Base-by-base conservation (phyloP, 1,140 invertebrate genomes). In the Zaprionus vittiger region DNA sequence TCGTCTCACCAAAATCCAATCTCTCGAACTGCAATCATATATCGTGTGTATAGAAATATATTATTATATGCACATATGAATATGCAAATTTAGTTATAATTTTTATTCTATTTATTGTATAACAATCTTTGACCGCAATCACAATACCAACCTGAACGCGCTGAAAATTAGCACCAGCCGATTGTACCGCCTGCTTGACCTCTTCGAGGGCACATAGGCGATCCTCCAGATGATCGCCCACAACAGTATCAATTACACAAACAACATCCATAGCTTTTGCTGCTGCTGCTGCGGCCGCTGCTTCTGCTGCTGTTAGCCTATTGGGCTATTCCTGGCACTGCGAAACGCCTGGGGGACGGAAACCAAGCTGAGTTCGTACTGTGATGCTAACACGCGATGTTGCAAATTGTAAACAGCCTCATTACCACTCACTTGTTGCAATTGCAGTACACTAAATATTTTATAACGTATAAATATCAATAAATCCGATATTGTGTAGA, bases 171-270 rank as follows among this genome's bases (percentile, higher is more conserved):
- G 96, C 97, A 92, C 96, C 96, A 2, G 97, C 95, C 57, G 96
- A 92, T 71, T 95, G 94, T 79, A 97, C 97, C 34, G 97, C 97
- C 91, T 96, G 95, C 82, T 95, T 95, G 17, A 98, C 95, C 94
- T 98, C 97, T 79, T 98, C 97, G 28, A 97, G 94, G 20, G 97
- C 97, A 93, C 95, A 95, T 93, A 96, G 96, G 60, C 97, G 94
- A 70, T 97, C 95, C 56, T 93, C 91, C 62, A 97, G 93, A 93
- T 96, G 94, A 77, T 96, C 95, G 17, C 94, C 93, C 91, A 96
- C 95, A 82, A 96, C 95, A 28, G 97, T 93, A 93, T 98, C 98
- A 78, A 98, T 95, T 59, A 99, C 96, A 94, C 97, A 98, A 65
- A 97, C 98, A 55, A 99, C 97, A 93, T 98, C 97, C 96, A 98